Evolutionary conservation across 2,797 vertebrate species (phyloP).

Genomic region (Cossypha dichroa): DNA sequence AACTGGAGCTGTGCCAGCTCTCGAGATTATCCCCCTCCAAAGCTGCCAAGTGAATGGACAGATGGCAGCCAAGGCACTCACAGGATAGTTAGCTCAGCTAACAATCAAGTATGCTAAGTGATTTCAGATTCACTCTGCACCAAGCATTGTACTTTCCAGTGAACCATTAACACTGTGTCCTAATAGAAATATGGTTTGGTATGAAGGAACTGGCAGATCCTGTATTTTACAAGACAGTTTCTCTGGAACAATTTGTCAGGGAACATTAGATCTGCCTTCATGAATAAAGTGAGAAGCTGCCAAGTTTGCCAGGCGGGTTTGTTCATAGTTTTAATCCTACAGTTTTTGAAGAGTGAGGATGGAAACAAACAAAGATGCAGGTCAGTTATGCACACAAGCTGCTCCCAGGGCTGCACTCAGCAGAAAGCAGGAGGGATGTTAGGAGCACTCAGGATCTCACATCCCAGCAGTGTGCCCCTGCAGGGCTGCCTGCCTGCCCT

Average conservation of each 20-base stretch:
- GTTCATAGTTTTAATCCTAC: neutral
- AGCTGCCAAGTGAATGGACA: conserved; percentile 74
- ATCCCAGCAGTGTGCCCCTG: neutral
- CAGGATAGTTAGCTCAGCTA: conserved; percentile 58
- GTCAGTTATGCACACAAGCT: neutral
- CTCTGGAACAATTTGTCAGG: neutral
- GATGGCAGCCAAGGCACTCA: conserved; percentile 68
- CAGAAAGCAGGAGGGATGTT: neutral
- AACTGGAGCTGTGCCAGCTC: conserved; percentile 69
- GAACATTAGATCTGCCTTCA: neutral
- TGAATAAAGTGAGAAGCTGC: neutral
- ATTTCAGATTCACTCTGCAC: conserved; percentile 50
- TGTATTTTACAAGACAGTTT: conserved; percentile 29
- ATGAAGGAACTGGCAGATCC: neutral
- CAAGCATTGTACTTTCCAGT: conserved; percentile 40
- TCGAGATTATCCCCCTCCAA: conserved; percentile 10
- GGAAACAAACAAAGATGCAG: neutral
- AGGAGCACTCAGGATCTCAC: fast-evolving
- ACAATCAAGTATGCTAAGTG: conserved; percentile 56
- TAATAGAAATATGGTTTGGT: neutral
- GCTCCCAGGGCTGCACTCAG: neutral
- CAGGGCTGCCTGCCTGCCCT: neutral
- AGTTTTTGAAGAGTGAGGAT: neutral
- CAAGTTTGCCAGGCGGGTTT: neutral
- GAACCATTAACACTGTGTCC: conserved; percentile 41